Percentiles rank a stretch among this genome's conserved stretches.
Evolutionary conservation across 2,888 invertebrate species (phyloP).

Genomic region (Bellardia bayeri): DNA sequence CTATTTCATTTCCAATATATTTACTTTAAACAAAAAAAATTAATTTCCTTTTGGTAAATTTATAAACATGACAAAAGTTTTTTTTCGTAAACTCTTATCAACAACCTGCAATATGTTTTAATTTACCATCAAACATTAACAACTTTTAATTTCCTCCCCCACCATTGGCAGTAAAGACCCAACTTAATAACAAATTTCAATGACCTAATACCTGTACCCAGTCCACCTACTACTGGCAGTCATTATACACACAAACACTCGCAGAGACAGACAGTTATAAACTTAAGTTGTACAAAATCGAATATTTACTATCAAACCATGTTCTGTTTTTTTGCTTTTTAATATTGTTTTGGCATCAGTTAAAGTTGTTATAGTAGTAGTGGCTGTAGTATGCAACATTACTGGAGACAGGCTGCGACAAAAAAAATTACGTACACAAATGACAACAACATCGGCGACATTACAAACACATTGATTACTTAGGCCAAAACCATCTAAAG

Average conservation of each 20-base stretch:
- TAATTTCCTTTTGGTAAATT: slow-evolving; percentile 62
- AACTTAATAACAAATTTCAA: slow-evolving; percentile 68
- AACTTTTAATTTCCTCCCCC: slow-evolving; percentile 72
- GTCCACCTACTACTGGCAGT: neutral
- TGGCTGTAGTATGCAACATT: slow-evolving; percentile 52
- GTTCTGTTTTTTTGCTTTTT: slow-evolving; percentile 32
- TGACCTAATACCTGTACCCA: slow-evolving; percentile 68
- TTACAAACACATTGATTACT: slow-evolving; percentile 71
- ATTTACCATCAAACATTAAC: slow-evolving; percentile 73
- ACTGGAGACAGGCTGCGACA: slow-evolving; percentile 34
- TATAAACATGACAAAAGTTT: slow-evolving; percentile 55
- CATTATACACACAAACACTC: slow-evolving; percentile 1
- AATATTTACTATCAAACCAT: slow-evolving; percentile 62
- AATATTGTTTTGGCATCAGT: slow-evolving; percentile 69
- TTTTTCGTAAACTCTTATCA: slow-evolving; percentile 58
- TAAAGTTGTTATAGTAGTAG: slow-evolving; percentile 29
- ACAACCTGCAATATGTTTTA: slow-evolving; percentile 73
- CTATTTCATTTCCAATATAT: slow-evolving; percentile 38
- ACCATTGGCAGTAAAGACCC: slow-evolving; percentile 41
- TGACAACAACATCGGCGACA: slow-evolving; percentile 59
- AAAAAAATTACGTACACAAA: slow-evolving; percentile 52
- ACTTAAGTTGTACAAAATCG: slow-evolving; percentile 66
- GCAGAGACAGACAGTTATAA: slow-evolving; percentile 43
- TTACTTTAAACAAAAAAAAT: slow-evolving; percentile 38
- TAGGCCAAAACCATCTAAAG: slow-evolving; percentile 66